Evolutionary conservation across 2,888 invertebrate species (phyloP), one percentile per base, ranked within the genome.

Genomic region (Sympetrum striolatum): DNA sequence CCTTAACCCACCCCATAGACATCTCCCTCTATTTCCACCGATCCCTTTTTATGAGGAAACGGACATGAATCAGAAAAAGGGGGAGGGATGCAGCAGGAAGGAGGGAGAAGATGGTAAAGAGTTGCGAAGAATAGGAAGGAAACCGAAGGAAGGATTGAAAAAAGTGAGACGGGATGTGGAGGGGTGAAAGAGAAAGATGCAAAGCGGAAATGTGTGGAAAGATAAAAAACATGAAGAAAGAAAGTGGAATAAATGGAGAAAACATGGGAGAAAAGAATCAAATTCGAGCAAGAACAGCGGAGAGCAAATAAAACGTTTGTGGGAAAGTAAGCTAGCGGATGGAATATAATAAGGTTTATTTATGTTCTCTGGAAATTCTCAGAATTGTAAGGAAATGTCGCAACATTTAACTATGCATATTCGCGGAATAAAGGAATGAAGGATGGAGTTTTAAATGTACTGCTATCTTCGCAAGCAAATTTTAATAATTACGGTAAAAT

Each of bases 21-120:
- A 44, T 44, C 86, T 1, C 31, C 25, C 73, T 31, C 73, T 31
- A 73, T 73, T 73, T 73, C 73, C 25, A 37, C n/a, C 58, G 86
- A 86, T 86, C 60, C 86, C 86, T 86, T 86, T 86, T 86, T 86
- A 86, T 86, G 86, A 86, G 86, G 60, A 86, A 86, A 60, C 86
- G 86, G 86, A 86, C 86, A 60, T 86, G 86, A 86, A 86, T 86
- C 86, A 86, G 86, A 60, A n/a, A 58, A 35, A 35, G 18, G 48
- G 35, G 58, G 82, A 12, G 31, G 35, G 48, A 10, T 22, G 48
- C 12, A 25, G 58, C 35, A 31, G 58, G 82, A 31, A 53, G 35
- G n/a, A 18, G 37, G 25, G 18, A 31, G 64, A 35, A 0, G n/a
- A 31, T n/a, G 39, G 8, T 18, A n/a, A 18, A 18, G 82, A 58